Base-by-base conservation (phyloP, 1,140 invertebrate genomes). In the Pinna nobilis region DNA sequence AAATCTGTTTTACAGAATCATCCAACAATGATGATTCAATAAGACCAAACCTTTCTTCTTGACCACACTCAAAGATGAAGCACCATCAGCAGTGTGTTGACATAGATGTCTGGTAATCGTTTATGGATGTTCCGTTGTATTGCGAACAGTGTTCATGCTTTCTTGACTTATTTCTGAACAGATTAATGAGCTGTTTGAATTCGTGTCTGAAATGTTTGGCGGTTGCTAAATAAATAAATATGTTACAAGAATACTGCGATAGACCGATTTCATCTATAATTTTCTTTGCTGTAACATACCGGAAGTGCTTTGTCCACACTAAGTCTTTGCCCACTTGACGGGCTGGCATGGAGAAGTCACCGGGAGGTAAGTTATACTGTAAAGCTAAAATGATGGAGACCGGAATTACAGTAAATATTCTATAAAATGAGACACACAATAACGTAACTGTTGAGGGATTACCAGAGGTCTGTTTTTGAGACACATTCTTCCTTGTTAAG, bases 171-270 rank as follows among this genome's bases (percentile, higher is more conserved):
- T n/a, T n/a, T n/a, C n/a, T n/a, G n/a, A n/a, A n/a, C n/a, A n/a
- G n/a, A n/a, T n/a, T n/a, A n/a, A n/a, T n/a, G n/a, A 59, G 55
- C 20, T 32, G 33, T 37, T 63, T 63, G 35, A 78, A 44, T 47
- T 75, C 66, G 13, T 39, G 30, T 20, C 74, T 53, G 35, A 76
- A 76, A 32, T 66, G 64, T 28, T 32, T 66, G 1, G 68, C 68
- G 30, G 74, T 76, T 1, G 55, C 32, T 18, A 70, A 30, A 47
- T 76, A 76, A 6, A 76, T 76, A 35, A 76, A 76, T 11, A 76
- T 70, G 47, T 76, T 76, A 61, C 68, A 76, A 1, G 63, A 66
- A 47, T 76, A 71, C n/a, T 76, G 74, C 9, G 74, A 70, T 20
- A 76, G 11, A 2, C 74, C 67, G 23, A 76, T 61, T 37, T 70